phyloP scores from a whole-genome alignment of 1,140 invertebrate species.

The Drosophila teissieri region DNA sequence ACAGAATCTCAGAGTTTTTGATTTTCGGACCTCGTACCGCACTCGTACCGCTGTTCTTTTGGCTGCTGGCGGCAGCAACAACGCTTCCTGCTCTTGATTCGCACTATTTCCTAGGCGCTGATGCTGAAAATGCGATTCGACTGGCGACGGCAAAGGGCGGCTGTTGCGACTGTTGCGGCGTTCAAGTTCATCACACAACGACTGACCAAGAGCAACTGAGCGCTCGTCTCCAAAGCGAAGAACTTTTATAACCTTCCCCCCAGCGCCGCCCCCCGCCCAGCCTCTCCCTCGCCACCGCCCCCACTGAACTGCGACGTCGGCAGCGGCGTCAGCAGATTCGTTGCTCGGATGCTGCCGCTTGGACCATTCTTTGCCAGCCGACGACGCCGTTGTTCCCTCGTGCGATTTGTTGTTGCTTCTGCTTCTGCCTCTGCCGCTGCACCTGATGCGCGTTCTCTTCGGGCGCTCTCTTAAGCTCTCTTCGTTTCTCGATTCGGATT shows the following conservation, averaged over 20 bases:
- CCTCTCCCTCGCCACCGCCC: not conserved
- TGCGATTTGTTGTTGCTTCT: conserved; percentile 1
- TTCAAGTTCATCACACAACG: conserved; percentile 69
- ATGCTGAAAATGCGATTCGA: conserved; percentile 51
- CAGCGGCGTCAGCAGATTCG: conserved; percentile 51
- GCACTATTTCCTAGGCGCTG: conserved; percentile 49
- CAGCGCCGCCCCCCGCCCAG: conserved; percentile 6
- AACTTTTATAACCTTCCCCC: conserved; percentile 74
- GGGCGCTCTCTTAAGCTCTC: conserved; percentile 18
- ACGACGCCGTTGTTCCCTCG: conserved; percentile 17
- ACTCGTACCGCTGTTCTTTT: conserved; percentile 17
- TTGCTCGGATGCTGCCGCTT: conserved; percentile 55
- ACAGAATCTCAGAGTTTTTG: not conserved
- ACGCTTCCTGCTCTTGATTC: conserved; percentile 73
- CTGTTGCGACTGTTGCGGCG: conserved; percentile 41
- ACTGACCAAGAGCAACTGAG: conserved; percentile 82
- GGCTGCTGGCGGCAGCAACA: conserved; percentile 23
- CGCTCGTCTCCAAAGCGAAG: conserved; percentile 73
- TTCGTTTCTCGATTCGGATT: conserved; percentile 17
- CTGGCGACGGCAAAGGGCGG: conserved; percentile 1
- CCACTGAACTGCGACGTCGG: conserved; percentile 24
- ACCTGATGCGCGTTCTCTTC: conserved; percentile 62
- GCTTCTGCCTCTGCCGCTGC: conserved; percentile 6
- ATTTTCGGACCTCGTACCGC: conserved; percentile 5
- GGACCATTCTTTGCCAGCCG: conserved; percentile 74